These are phyloP conservation scores for Synanthedon tipuliformis DNA, from an alignment of 2,888 invertebrate species.

Conservation along the genomic window DNA sequence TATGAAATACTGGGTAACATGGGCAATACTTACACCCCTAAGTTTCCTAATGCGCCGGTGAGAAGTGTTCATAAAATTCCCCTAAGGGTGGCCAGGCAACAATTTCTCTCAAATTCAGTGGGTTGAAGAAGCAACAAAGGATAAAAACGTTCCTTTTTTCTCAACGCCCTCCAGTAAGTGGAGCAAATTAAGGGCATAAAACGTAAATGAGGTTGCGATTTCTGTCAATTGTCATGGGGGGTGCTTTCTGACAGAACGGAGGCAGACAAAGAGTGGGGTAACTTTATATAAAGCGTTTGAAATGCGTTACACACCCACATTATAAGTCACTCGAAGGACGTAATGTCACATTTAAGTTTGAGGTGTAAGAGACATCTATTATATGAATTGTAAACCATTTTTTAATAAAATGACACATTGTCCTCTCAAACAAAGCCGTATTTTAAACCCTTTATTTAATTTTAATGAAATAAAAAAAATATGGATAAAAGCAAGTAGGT, in stretches of 20 bases:
- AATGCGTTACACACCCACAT: neutral
- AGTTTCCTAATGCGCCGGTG: neutral
- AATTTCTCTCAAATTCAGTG: slow-evolving; percentile 34
- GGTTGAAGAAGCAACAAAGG: slow-evolving; percentile 35
- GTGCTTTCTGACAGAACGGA: neutral
- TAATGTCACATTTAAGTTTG: too few species aligned
- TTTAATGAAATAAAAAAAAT: too few species aligned
- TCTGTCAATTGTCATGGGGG: slow-evolving; percentile 32
- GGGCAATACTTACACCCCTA: too few species aligned
- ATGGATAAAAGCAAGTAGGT: too few species aligned
- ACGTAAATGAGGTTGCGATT: slow-evolving; percentile 49
- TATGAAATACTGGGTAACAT: too few species aligned
- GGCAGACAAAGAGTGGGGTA: neutral
- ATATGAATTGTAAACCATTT: too few species aligned
- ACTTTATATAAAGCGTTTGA: neutral
- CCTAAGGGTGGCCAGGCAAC: slow-evolving; percentile 5
- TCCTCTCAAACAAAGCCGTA: too few species aligned
- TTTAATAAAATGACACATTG: too few species aligned
- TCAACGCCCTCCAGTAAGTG: slow-evolving; percentile 33
- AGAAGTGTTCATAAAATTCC: neutral
- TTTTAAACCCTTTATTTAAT: too few species aligned
- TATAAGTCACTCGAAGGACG: neutral
- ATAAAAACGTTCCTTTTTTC: slow-evolving; percentile 34
- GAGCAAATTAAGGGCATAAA: slow-evolving; percentile 57
- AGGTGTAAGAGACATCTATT: too few species aligned